Percentiles rank a stretch among this genome's conserved stretches.
Evolutionary conservation across 2,888 invertebrate genomes (phyloP).

Genomic region (Octodonta nipae): DNA sequence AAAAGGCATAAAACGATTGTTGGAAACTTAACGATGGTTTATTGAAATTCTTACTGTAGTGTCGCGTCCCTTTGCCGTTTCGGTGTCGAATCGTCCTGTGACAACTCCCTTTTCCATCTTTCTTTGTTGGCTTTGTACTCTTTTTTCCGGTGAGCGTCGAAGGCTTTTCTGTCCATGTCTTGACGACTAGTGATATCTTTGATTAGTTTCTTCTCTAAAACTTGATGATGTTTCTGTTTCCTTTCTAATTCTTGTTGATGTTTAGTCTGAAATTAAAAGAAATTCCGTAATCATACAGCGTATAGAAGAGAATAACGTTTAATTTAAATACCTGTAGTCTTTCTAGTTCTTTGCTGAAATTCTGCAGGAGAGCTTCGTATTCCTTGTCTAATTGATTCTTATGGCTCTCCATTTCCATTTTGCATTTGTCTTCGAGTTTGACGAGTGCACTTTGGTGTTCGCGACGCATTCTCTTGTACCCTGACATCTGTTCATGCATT

Average conservation of each 20-base stretch:
- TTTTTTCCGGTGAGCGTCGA: constrained; percentile 84
- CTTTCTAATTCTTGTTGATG: constrained; percentile 67
- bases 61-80: constrained; percentile 83
- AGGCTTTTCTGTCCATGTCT: constrained; percentile 82
- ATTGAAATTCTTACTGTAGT: constrained; percentile 65
- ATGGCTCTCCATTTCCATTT: constrained; percentile 93
- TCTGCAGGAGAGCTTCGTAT: constrained; percentile 83
- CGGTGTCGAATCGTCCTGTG: constrained; percentile 82
- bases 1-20: constrained; percentile 3
- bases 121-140: constrained; percentile 96
- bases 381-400: constrained; percentile 91
- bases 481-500: constrained; percentile 98
- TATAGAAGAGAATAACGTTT: not conserved
- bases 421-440: constrained; percentile 89
- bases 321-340: constrained; percentile 54
- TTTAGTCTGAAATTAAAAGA: constrained; percentile 42
- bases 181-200: constrained; percentile 84
- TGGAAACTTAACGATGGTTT: too few relatives aligned
- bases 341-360: constrained; percentile 84
- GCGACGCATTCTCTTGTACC: constrained; percentile 93
- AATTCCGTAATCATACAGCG: not conserved
- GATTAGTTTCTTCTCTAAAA: constrained; percentile 81
- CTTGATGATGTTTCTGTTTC: constrained; percentile 72
- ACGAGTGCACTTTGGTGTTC: constrained; percentile 92
- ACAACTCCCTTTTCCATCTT: constrained; percentile 85